These are phyloP conservation scores for Pseudochaenichthys georgianus DNA, from an alignment of 2,797 vertebrate genomes.

Conservation along the genomic window DNA sequence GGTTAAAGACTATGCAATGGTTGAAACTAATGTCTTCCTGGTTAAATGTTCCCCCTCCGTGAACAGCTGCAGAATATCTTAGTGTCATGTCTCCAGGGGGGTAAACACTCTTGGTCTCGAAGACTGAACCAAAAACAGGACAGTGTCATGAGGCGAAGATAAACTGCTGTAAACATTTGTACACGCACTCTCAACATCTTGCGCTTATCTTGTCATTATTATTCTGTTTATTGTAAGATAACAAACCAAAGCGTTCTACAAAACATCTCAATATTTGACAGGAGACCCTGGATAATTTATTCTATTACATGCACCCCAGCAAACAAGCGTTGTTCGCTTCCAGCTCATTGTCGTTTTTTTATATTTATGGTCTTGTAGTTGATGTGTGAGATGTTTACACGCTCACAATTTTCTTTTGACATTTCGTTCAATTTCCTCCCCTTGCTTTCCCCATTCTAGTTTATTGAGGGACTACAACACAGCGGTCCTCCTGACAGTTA, in stretches of 20 bases:
- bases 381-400: constrained; percentile 24
- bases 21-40: constrained; percentile 20
- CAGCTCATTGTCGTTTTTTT: neutral
- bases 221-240: constrained; percentile 27
- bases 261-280: constrained; percentile 1
- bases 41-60: constrained; percentile 12
- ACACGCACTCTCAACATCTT: neutral
- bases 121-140: constrained; percentile 20
- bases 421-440: constrained; percentile 33
- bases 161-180: constrained; percentile 46
- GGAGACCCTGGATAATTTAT: constrained; percentile 12
- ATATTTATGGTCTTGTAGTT: constrained; percentile 14
- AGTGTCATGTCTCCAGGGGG: constrained; percentile 44
- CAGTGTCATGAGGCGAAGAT: constrained; percentile 33
- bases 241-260: neutral
- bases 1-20: neutral
- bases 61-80: constrained; percentile 68
- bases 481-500: constrained; percentile 49
- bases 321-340: constrained; percentile 20
- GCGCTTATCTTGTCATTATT: constrained; percentile 28
- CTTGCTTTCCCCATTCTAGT: neutral
- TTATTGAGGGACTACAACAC: constrained; percentile 13
- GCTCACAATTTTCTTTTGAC: constrained; percentile 32
- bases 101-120: constrained; percentile 11
- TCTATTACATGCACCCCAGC: constrained; percentile 5